Evolutionary conservation across 2,797 vertebrate species (phyloP), one percentile per base, ranked within the genome.

Genomic region (Prionace glauca): DNA sequence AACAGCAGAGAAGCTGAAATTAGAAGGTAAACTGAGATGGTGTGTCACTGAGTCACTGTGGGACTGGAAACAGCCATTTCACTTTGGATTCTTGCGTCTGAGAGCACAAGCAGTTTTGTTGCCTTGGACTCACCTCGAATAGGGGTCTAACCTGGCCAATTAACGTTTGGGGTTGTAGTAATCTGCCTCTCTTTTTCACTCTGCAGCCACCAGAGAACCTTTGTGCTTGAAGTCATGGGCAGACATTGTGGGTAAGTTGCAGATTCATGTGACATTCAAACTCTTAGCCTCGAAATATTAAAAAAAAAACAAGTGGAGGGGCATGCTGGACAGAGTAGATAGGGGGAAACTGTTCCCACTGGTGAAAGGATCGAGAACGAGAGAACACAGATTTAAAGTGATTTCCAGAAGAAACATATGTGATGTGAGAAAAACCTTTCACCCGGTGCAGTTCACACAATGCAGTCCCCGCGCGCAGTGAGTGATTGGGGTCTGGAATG

Each of bases 211-310:
- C 99, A 99, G 97, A 97, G 99, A 96, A 98, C 99, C 0, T 99
- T 99, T 26, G 99, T 99, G 96, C 97, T 99, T 96, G 99, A 99
- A 96, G 98, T 99, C 96, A 99, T 99, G 99, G 99, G 99, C 1
- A 98, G 99, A 20, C 99, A 99, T 97, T 99, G 99, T 0, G 99
- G 99, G 99, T 99, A 96, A 98, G 98, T 95, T 32, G 5, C 45
- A 77, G 45, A 50, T 77, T 77, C 60, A 5, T 69, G 10, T 24
- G 9, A 22, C 62, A 92, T 32, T n/a, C n/a, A 11, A n/a, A 60
- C 29, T 74, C 71, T 77, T 95, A 9, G 18, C 1, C 41, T 56
- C n/a, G 0, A 26, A 41, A 94, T 26, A 72, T 71, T 26, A 0
- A 41, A 67, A 41, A 41, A 77, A 56, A 56, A 2, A 56, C 50